Evolutionary conservation across 2,888 invertebrate genomes (phyloP).

Genomic region (Entomobrya proxima): DNA sequence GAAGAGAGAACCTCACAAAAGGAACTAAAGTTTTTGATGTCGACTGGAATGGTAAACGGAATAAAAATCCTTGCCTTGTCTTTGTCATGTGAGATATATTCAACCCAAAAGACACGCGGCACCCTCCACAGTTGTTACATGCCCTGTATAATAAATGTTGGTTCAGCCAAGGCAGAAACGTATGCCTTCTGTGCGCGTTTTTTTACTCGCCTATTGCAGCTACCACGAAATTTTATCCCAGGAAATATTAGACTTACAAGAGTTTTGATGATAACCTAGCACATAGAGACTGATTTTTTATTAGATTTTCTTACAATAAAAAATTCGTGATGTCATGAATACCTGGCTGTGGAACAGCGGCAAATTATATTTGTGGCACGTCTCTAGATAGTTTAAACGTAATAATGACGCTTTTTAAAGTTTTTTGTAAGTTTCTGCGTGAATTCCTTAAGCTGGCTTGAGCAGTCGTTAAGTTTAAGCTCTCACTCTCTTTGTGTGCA

Average conservation of each 20-base stretch:
- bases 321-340: constrained; percentile 31
- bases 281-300: constrained; percentile 34
- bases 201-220: not conserved
- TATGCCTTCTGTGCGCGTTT: not conserved
- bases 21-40: constrained; percentile 45
- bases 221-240: not conserved
- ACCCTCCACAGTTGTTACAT: not conserved
- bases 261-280: constrained; percentile 9
- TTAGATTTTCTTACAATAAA: constrained; percentile 28
- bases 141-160: not conserved
- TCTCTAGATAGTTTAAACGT: constrained; percentile 43
- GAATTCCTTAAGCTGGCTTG: not conserved
- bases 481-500: too few species aligned
- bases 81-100: too few species aligned
- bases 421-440: constrained; percentile 16
- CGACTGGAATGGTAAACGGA: constrained; percentile 19
- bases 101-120: not conserved
- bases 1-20: constrained; percentile 21
- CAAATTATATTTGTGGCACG: constrained; percentile 57
- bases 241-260: constrained; percentile 3
- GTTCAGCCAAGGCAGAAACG: not conserved
- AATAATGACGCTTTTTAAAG: constrained; percentile 50
- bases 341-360: not conserved
- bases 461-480: not conserved
- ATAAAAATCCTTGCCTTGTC: too few species aligned